phyloP scores from a whole-genome alignment of 2,888 invertebrate genomes.

The Athripsodes cinereus region DNA sequence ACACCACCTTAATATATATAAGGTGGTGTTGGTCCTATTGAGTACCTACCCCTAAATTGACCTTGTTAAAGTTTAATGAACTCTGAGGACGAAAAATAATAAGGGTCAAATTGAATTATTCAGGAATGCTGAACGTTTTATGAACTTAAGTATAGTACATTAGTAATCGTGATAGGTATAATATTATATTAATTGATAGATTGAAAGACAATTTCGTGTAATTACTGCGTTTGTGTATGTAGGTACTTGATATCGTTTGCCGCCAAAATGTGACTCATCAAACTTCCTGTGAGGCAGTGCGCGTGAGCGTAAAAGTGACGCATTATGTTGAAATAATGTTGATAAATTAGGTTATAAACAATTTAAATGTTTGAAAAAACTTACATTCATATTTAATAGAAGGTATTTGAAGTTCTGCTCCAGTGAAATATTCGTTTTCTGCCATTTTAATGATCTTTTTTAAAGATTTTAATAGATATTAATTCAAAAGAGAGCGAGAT shows the following conservation, averaged over 20 bases:
- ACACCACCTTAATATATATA: too few relatives aligned
- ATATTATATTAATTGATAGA: too few relatives aligned
- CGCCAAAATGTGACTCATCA: slow-evolving; percentile 1
- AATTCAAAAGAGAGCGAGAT: slow-evolving; percentile 11
- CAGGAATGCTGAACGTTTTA: too few relatives aligned
- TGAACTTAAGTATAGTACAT: too few relatives aligned
- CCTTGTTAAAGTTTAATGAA: too few relatives aligned
- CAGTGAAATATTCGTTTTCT: slow-evolving; percentile 46
- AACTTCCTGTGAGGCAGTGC: neutral
- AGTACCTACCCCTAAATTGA: too few relatives aligned
- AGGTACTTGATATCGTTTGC: neutral
- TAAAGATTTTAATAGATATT: neutral
- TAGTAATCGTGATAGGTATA: too few relatives aligned
- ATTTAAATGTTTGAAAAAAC: slow-evolving; percentile 32
- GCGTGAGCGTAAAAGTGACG: slow-evolving; percentile 16
- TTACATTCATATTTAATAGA: slow-evolving; percentile 78
- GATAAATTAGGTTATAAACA: neutral
- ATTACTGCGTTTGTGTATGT: too few relatives aligned
- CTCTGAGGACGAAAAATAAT: too few relatives aligned
- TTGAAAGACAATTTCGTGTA: neutral
- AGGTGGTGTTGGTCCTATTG: too few relatives aligned
- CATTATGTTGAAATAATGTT: slow-evolving; percentile 12
- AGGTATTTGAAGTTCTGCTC: slow-evolving; percentile 59
- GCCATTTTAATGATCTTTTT: slow-evolving; percentile 17
- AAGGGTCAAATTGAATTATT: too few relatives aligned